Conservation (phyloP, 2,888 invertebrate species). For the Chorisops tibialis region DNA sequence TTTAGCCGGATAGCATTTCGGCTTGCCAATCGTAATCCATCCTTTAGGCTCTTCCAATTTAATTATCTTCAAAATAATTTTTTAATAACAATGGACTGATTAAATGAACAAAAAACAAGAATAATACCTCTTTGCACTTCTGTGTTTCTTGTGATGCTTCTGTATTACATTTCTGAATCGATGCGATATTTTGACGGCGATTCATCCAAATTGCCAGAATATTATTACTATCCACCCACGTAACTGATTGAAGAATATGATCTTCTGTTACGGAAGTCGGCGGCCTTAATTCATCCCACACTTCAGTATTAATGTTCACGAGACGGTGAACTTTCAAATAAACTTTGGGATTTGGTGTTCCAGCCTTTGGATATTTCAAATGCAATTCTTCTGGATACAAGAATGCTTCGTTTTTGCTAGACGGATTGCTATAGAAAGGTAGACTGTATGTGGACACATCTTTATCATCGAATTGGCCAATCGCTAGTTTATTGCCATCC, state of each 20-base stretch:
- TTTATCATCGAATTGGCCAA: constrained; percentile 69
- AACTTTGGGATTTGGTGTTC: constrained; percentile 70
- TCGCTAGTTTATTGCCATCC: constrained; percentile 64
- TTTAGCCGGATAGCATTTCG: constrained; percentile 45
- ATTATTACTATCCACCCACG: constrained; percentile 68
- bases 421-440: constrained; percentile 63
- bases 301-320: constrained; percentile 34
- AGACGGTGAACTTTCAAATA: constrained; percentile 64
- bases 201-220: constrained; percentile 79
- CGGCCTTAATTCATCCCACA: constrained; percentile 52
- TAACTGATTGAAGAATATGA: constrained; percentile 66
- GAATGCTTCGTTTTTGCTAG: constrained; percentile 47
- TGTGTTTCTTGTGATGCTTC: no score
- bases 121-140: neutral
- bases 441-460: constrained; percentile 63
- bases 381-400: constrained; percentile 67
- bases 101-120: neutral
- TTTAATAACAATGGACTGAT: neutral
- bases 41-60: constrained; percentile 61
- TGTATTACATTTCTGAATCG: constrained; percentile 42
- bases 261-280: constrained; percentile 60
- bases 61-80: constrained; percentile 48
- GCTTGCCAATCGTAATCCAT: constrained; percentile 64
- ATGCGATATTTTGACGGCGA: constrained; percentile 69
- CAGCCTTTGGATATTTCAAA: constrained; percentile 77